Percentiles rank a stretch among this genome's conserved stretches.
Conservation (phyloP, 37 sponge, comb jelly and placozoan genomes). For the Chondrilla cf. caribensis region DNA sequence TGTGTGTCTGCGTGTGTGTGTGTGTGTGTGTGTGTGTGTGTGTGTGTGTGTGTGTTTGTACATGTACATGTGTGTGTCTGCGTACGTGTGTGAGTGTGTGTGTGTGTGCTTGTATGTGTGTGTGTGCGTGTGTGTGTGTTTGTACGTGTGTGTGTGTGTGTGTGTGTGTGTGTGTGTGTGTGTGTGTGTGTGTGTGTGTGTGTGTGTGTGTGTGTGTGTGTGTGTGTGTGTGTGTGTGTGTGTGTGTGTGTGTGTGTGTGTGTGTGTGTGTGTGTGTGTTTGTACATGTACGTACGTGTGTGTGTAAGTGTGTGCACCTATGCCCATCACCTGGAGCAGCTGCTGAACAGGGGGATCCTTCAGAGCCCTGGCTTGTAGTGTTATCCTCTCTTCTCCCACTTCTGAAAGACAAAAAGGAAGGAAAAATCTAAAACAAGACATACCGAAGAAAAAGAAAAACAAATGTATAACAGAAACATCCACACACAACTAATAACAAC, state of each 20-base stretch:
- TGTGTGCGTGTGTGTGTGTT: too few relatives aligned
- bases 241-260: not conserved
- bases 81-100: not conserved
- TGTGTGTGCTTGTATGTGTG: too few relatives aligned
- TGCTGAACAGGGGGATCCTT: slow-evolving; percentile 71
- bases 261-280: not conserved
- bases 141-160: not conserved
- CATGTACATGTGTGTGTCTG: not conserved
- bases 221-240: not conserved
- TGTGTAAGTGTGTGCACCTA: too few relatives aligned
- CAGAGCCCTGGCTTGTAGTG: slow-evolving; percentile 68
- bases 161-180: not conserved
- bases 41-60: not conserved
- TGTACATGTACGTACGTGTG: too few relatives aligned
- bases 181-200: not conserved
- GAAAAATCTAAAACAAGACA: too few relatives aligned
- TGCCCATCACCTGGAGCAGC: slow-evolving; percentile 56
- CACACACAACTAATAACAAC: too few relatives aligned
- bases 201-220: not conserved
- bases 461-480: too few relatives aligned
- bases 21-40: not conserved
- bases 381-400: slow-evolving; percentile 74
- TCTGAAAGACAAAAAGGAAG: slow-evolving; percentile 34
- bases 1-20: not conserved
- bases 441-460: too few relatives aligned